These are phyloP conservation scores for Halcyon leucocephala DNA, from an alignment of 2,797 vertebrate species.

Conservation along the genomic window DNA sequence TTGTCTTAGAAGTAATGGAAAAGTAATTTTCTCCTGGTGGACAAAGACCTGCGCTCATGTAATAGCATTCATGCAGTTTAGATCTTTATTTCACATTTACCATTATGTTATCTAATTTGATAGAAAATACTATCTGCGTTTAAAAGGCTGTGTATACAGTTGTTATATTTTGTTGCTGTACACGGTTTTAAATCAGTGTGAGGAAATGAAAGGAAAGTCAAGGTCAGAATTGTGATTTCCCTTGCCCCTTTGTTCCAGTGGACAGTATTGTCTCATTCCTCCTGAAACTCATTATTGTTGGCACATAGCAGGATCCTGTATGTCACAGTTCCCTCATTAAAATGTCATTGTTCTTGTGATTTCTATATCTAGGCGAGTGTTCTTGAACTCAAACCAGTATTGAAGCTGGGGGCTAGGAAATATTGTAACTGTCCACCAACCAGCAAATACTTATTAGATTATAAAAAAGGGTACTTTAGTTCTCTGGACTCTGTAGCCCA, in stretches of 20 bases:
- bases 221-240: background rate
- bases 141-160: background rate
- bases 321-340: background rate
- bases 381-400: background rate
- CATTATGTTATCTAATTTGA: background rate
- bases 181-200: background rate
- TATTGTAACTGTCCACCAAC: background rate
- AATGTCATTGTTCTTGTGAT: background rate
- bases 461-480: background rate
- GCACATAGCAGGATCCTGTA: background rate
- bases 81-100: background rate
- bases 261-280: background rate
- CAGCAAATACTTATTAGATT: background rate
- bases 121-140: background rate
- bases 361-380: background rate
- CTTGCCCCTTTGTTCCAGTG: background rate
- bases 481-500: background rate
- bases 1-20: background rate
- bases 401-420: background rate
- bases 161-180: background rate
- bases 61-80: background rate
- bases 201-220: background rate
- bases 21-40: background rate
- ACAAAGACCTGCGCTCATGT: background rate
- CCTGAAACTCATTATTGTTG: background rate